These are phyloP conservation scores for Cheilosia scutellata DNA, from an alignment of 2,888 invertebrate species.

Conservation along the genomic window DNA sequence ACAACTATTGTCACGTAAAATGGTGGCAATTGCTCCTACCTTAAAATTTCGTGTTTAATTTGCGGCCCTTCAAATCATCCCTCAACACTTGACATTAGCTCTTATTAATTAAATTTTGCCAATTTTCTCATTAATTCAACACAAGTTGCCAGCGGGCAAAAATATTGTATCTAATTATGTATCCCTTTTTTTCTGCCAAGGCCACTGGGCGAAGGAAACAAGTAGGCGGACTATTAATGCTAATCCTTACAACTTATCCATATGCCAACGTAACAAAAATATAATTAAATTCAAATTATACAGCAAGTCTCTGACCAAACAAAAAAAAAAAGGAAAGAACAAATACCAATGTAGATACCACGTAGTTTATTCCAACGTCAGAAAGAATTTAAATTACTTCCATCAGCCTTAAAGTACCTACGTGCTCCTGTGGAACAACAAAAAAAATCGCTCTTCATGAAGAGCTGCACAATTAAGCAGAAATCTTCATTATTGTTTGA, in stretches of 20 bases:
- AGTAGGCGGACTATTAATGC: background rate
- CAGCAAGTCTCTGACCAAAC: slow-evolving; percentile 32
- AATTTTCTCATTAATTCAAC: slow-evolving; percentile 52
- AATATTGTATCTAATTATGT: slow-evolving; percentile 43
- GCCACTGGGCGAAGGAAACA: background rate
- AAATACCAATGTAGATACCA: slow-evolving; percentile 1
- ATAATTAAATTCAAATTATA: slow-evolving; percentile 39
- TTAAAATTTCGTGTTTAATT: too few species aligned
- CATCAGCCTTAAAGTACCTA: slow-evolving; percentile 6
- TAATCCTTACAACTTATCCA: slow-evolving; percentile 10
- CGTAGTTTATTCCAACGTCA: background rate
- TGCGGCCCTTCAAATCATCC: too few species aligned
- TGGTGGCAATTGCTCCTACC: too few species aligned
- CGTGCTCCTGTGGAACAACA: background rate
- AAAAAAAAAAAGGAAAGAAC: background rate
- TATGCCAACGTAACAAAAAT: background rate
- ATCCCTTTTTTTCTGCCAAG: slow-evolving; percentile 14
- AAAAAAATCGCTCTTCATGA: background rate
- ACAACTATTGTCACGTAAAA: too few species aligned
- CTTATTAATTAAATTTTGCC: slow-evolving; percentile 43
- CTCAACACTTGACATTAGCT: too few species aligned
- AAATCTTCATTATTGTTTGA: slow-evolving; percentile 9
- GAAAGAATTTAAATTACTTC: slow-evolving; percentile 25
- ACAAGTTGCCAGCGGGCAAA: slow-evolving; percentile 20
- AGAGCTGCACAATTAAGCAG: background rate